Evolutionary conservation across 1,140 invertebrate species (phyloP).

Genomic region (Anastrepha obliqua): DNA sequence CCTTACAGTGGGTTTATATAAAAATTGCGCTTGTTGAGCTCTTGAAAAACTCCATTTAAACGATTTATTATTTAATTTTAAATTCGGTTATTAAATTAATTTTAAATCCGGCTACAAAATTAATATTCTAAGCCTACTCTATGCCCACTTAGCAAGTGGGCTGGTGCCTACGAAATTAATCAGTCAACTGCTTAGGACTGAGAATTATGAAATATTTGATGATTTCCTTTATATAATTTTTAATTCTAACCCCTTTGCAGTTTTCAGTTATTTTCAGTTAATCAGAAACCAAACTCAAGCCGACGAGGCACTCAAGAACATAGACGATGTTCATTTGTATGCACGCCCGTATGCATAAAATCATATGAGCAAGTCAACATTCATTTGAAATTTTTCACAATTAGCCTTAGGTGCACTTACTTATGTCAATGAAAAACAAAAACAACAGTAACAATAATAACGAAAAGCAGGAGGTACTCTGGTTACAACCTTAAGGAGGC

Average conservation of each 20-base stretch:
- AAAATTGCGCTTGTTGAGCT: too few species aligned
- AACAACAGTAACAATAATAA: background rate
- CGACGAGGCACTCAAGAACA: too few species aligned
- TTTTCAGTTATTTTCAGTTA: conserved; percentile 25
- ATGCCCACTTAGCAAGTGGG: too few species aligned
- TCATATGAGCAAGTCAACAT: background rate
- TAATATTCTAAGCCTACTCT: too few species aligned
- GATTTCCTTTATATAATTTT: background rate
- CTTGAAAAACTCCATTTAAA: too few species aligned
- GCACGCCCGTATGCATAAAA: background rate
- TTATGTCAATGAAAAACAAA: conserved; percentile 14
- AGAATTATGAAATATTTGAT: background rate
- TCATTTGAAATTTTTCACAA: conserved; percentile 44
- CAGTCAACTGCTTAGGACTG: too few species aligned
- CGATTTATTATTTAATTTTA: too few species aligned
- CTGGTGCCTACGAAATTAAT: too few species aligned
- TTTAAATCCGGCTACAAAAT: too few species aligned
- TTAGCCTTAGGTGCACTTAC: conserved; percentile 42
- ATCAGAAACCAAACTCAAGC: background rate
- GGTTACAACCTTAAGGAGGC: conserved; percentile 25
- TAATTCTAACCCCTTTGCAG: background rate
- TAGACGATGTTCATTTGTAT: background rate
- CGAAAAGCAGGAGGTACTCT: conserved; percentile 20
- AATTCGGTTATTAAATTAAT: too few species aligned
- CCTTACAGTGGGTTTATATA: too few species aligned